Evolutionary conservation across 2,113 vertebrate species (phyloP).

Genomic region (Burhinus bistriatus): DNA sequence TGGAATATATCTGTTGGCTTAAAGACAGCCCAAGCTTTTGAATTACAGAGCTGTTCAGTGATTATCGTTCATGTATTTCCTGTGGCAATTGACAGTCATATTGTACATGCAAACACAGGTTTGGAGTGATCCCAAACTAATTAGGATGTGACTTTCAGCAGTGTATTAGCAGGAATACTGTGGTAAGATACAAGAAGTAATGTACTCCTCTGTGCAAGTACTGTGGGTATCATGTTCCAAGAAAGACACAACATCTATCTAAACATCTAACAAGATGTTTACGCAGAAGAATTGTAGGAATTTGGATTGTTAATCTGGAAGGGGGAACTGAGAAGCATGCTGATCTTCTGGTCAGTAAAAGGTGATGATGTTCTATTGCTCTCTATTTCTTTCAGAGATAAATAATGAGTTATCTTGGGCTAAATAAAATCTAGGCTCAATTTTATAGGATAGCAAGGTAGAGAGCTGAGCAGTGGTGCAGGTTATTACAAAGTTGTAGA

Average conservation of each 20-base stretch:
- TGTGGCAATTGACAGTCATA: neutral
- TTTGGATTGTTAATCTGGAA: neutral
- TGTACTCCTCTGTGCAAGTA: neutral
- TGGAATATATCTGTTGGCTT: neutral
- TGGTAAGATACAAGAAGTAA: neutral
- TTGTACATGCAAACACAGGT: neutral
- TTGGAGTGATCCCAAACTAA: neutral
- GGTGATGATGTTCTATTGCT: neutral
- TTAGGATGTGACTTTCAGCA: neutral
- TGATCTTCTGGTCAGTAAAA: neutral
- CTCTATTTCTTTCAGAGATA: neutral
- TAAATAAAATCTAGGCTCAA: neutral
- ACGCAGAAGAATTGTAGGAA: neutral
- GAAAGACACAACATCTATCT: neutral
- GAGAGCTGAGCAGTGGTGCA: neutral
- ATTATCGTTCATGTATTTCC: neutral
- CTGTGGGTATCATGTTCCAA: neutral
- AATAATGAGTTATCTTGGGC: neutral
- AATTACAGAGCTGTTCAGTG: neutral
- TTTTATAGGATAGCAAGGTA: neutral
- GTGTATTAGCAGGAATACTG: neutral
- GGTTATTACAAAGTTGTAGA: neutral
- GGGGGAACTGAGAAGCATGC: neutral
- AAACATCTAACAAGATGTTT: neutral
- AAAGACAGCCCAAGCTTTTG: neutral